Evolutionary conservation across 2,113 vertebrate species (phyloP), one percentile per base, ranked within the genome.

Genomic region (Origma solitaria): DNA sequence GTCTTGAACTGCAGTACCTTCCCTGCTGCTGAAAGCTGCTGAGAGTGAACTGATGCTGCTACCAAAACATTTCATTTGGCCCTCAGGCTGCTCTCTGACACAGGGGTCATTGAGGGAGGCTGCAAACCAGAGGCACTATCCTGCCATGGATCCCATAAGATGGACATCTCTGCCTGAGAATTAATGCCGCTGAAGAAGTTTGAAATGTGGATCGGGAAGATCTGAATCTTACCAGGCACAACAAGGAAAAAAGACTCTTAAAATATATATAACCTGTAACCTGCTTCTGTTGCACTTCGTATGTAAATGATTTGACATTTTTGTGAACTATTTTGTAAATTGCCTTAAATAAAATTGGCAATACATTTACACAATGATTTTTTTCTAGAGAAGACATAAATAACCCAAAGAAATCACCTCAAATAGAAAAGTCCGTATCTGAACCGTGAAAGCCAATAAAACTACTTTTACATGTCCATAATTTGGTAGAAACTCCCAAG

Each of bases 401-500:
- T 45, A 37, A 69, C 12, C 15, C 11, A 53, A 60, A 64, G 10
- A 51, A n/a, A 88, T 24, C 33, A 60, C 2, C 21, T 60, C 23
- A 54, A 64, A 56, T 4, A 64, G 6, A 25, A 54, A 61, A 70
- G 19, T 20, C 27, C 7, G 0, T 22, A 42, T 10, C 30, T 62
- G 35, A 77, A 18, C 12, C 8, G 3, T 33, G 11, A 80, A 78
- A 79, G 3, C 17, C 13, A 49, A 7, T 40, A 72, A 42, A 69
- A 51, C 5, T 60, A 17, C n/a, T 76, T 60, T 79, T 24, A 65
- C 3, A 1, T 7, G 13, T 11, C 31, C 0, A 0, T 40, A 40
- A n/a, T 37, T 68, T 65, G 24, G 31, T 61, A 69, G 45, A 61
- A 86, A 80, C 9, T n/a, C 44, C 61, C n/a, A 68, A 64, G 31